phyloP scores from a whole-genome alignment of 1,140 invertebrate species.

The Leptestheria dahalacensis region DNA sequence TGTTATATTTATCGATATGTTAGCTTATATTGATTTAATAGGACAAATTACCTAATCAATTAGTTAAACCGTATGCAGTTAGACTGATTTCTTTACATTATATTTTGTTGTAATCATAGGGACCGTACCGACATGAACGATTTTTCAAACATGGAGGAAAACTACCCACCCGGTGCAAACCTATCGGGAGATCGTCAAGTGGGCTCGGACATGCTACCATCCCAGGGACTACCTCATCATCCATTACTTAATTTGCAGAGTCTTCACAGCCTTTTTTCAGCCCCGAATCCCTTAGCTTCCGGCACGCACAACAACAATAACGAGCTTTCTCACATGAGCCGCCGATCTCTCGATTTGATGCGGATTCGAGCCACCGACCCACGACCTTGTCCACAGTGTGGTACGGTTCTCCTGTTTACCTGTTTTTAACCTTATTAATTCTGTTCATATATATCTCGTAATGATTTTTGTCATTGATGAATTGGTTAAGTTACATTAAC shows the following conservation, averaged over 20 bases:
- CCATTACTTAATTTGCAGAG: constrained; percentile 17
- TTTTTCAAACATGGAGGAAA: constrained; percentile 11
- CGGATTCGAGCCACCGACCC: constrained; percentile 77
- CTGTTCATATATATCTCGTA: no score
- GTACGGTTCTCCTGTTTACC: neutral
- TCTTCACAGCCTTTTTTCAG: constrained; percentile 1
- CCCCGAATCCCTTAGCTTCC: neutral
- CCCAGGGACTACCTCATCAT: constrained; percentile 8
- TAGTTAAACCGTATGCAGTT: no score
- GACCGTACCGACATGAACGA: constrained; percentile 15
- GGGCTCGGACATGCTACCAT: constrained; percentile 9
- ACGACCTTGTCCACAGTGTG: constrained; percentile 76
- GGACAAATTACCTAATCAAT: no score
- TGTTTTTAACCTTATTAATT: neutral
- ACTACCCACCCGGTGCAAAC: neutral
- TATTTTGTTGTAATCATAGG: neutral
- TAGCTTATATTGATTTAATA: no score
- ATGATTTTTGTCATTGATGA: neutral
- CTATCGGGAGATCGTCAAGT: neutral
- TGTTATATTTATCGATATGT: no score
- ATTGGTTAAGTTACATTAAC: neutral
- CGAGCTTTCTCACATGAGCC: constrained; percentile 15
- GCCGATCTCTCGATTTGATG: constrained; percentile 58
- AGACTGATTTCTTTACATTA: no score
- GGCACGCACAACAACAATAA: constrained; percentile 7